Evolutionary conservation across 2,797 vertebrate species (phyloP).

Genomic region (Rallus crepitans): DNA sequence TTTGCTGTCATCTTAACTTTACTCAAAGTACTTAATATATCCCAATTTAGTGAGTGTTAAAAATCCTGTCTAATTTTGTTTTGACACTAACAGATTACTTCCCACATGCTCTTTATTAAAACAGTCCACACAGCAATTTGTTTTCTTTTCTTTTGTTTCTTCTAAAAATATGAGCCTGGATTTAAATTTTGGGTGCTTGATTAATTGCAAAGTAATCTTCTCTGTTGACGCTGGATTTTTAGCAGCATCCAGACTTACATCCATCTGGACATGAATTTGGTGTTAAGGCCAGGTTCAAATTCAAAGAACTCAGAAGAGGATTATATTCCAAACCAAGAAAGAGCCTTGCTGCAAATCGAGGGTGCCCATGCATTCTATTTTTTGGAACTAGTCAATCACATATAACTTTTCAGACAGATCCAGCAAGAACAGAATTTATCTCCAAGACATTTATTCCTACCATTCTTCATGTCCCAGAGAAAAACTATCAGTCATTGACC

Average conservation of each 20-base stretch:
- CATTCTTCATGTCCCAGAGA: not conserved
- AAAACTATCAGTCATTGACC: not conserved
- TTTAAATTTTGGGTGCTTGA: not conserved
- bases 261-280: not conserved
- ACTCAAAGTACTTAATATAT: constrained; percentile 28
- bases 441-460: not conserved
- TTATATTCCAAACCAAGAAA: not conserved
- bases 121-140: not conserved
- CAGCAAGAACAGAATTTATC: not conserved
- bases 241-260: not conserved
- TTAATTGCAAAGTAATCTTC: not conserved
- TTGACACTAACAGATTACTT: constrained; percentile 37
- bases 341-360: not conserved
- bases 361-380: not conserved
- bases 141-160: not conserved
- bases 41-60: constrained; percentile 2
- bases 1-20: constrained; percentile 52
- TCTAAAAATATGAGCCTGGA: not conserved
- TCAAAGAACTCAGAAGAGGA: not conserved
- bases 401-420: not conserved
- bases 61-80: constrained; percentile 24
- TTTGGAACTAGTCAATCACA: not conserved
- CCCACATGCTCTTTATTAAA: not conserved
- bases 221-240: not conserved
- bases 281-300: not conserved